These are phyloP conservation scores for Rousettus madagascariensis DNA, from an alignment of 2,797 vertebrate species.

Conservation along the genomic window DNA sequence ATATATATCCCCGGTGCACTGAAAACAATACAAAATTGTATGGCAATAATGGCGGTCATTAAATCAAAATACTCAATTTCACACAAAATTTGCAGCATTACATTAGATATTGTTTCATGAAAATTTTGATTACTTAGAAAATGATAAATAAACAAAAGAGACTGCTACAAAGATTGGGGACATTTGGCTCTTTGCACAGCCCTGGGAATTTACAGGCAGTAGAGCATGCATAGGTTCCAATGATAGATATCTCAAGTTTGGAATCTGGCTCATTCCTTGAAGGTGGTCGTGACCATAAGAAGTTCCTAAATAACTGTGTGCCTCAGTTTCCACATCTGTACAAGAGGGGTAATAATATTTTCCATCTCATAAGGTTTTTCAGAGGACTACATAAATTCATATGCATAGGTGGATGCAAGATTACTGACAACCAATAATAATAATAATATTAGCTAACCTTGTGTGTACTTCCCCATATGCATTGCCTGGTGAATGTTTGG, in stretches of 20 bases:
- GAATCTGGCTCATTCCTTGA: background rate
- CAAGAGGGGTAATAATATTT: background rate
- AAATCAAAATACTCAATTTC: background rate
- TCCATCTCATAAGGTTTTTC: background rate
- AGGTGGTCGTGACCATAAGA: background rate
- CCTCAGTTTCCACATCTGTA: background rate
- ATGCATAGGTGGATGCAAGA: background rate
- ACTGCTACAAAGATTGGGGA: background rate
- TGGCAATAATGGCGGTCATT: background rate
- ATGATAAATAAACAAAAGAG: background rate
- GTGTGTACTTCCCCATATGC: background rate
- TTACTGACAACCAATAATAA: background rate
- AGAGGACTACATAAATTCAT: background rate
- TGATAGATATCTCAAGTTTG: background rate
- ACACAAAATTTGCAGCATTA: background rate
- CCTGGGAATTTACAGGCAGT: background rate
- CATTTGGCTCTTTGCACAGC: background rate
- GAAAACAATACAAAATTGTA: background rate
- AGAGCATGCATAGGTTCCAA: background rate
- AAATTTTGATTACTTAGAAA: background rate
- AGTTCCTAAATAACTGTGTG: background rate
- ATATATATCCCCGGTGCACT: background rate
- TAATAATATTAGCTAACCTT: background rate
- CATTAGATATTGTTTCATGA: slow-evolving; percentile 5
- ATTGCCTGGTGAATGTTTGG: background rate